phyloP scores from a whole-genome alignment of 2,797 vertebrate species.

The Onychomys leucogaster region DNA sequence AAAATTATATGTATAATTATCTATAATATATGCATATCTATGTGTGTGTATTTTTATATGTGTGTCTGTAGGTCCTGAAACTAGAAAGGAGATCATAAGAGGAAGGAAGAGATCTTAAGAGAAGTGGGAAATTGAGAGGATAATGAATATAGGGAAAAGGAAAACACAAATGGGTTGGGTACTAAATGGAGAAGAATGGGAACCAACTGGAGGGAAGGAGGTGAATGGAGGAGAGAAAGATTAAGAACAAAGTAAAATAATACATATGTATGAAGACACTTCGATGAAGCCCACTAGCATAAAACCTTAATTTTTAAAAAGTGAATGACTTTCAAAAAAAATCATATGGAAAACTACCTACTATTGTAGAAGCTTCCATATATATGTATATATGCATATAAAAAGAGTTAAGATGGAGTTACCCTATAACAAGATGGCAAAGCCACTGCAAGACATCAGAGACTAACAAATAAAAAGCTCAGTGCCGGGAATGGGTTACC shows the following conservation, averaged over 20 bases:
- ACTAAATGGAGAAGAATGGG: not conserved
- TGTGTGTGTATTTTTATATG: not conserved
- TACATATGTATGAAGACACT: not conserved
- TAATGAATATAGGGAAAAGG: not conserved
- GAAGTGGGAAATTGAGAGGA: not conserved
- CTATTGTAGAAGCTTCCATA: not conserved
- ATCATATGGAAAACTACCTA: not conserved
- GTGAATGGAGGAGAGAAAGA: too few species aligned
- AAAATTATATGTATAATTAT: not conserved
- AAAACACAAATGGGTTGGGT: not conserved
- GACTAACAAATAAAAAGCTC: not conserved
- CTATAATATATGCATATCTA: not conserved
- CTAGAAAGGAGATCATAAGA: not conserved
- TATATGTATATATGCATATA: not conserved
- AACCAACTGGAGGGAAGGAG: not conserved
- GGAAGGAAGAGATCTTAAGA: not conserved
- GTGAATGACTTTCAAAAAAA: not conserved
- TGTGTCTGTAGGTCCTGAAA: not conserved
- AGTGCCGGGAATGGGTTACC: not conserved
- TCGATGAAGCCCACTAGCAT: not conserved
- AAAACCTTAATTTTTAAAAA: not conserved
- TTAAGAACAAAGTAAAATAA: not conserved
- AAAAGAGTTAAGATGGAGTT: not conserved
- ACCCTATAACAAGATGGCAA: not conserved
- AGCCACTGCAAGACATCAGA: not conserved